phyloP scores from a whole-genome alignment of 2,113 vertebrate species.

The Burhinus oedicnemus region DNA sequence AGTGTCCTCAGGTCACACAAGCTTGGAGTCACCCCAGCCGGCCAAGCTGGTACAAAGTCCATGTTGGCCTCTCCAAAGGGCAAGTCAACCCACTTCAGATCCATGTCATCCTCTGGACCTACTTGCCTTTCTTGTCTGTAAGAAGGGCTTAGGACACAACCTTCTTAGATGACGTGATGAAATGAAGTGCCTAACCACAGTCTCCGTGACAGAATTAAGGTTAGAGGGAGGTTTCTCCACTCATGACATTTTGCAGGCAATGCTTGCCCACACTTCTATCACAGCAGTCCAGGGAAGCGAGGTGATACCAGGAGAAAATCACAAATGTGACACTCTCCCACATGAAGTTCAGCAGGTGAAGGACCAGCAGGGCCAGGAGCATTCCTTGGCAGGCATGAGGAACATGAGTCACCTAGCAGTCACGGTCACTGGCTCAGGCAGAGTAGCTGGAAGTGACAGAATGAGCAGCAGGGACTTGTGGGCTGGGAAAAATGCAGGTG shows the following conservation, averaged over 20 bases:
- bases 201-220: background rate
- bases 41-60: background rate
- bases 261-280: background rate
- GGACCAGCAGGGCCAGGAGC: background rate
- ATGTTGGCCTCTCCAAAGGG: background rate
- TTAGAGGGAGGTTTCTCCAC: background rate
- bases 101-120: background rate
- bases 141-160: background rate
- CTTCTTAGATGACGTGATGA: background rate
- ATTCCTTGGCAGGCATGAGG: background rate
- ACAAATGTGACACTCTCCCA: background rate
- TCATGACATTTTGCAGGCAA: background rate
- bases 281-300: background rate
- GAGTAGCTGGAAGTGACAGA: background rate
- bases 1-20: background rate
- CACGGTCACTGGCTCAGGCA: background rate
- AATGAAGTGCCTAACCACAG: background rate
- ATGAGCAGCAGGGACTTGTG: background rate
- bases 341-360: background rate
- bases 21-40: accelerated
- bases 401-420: background rate
- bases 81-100: background rate
- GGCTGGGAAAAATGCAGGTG: background rate
- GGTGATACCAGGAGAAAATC: background rate
- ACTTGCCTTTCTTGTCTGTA: background rate